Evolutionary conservation across 1,140 invertebrate genomes (phyloP).

Genomic region (Drosophila mayri): DNA sequence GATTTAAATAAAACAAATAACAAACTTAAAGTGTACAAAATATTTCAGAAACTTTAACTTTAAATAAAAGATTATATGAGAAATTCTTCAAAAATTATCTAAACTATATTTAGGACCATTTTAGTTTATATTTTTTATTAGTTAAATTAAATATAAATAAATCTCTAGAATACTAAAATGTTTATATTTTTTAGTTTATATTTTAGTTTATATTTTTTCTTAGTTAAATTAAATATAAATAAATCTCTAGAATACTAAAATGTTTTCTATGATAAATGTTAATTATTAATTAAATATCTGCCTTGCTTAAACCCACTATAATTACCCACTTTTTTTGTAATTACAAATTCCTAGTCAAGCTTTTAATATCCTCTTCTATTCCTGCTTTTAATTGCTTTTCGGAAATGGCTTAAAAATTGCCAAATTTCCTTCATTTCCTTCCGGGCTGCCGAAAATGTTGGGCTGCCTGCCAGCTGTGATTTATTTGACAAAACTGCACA

Average conservation of each 20-base stretch:
- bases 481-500: constrained; percentile 40
- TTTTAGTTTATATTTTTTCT: no score
- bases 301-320: neutral
- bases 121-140: no score
- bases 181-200: no score
- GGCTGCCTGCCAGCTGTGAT: constrained; percentile 13
- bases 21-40: neutral
- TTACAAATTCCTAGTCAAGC: neutral
- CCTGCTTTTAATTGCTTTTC: constrained; percentile 26
- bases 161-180: no score
- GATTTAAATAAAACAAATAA: neutral
- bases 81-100: no score
- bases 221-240: neutral
- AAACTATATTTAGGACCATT: no score
- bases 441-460: neutral
- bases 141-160: no score
- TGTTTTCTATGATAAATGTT: no score
- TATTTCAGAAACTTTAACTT: neutral
- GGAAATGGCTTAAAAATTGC: constrained; percentile 10
- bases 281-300: neutral
- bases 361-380: neutral
- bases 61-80: neutral
- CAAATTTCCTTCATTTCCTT: constrained; percentile 16
- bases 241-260: no score
- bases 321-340: neutral